Evolutionary conservation across 1,140 invertebrate genomes (phyloP).

Genomic region (Drosophila novamexicana): DNA sequence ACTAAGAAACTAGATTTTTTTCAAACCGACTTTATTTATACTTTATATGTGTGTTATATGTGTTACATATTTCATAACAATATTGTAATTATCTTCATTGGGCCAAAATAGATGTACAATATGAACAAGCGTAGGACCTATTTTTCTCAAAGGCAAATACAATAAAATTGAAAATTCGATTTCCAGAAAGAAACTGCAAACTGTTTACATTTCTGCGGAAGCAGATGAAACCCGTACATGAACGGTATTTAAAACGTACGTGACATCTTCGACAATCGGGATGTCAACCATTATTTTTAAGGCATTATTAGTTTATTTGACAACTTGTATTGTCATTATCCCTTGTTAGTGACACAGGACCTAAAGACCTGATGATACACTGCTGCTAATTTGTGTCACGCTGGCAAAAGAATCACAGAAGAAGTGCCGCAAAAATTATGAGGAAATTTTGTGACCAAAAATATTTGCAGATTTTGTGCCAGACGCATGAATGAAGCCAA

Average conservation of each 20-base stretch:
- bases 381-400: constrained; percentile 42
- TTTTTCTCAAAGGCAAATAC: neutral
- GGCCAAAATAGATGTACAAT: neutral
- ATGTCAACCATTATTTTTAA: constrained; percentile 15
- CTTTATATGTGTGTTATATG: no score
- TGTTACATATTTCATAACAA: neutral
- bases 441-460: constrained; percentile 68
- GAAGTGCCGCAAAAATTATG: constrained; percentile 79
- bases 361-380: constrained; percentile 17
- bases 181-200: constrained; percentile 30
- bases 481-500: constrained; percentile 46
- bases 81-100: neutral
- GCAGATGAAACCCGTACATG: constrained; percentile 43
- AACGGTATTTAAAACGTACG: constrained; percentile 61
- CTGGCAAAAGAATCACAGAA: constrained; percentile 25
- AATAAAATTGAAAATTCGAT: neutral
- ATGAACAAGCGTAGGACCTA: neutral
- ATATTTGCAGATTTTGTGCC: constrained; percentile 64
- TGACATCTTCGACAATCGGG: constrained; percentile 29
- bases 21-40: no score
- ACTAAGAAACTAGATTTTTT: no score
- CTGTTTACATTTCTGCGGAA: constrained; percentile 60
- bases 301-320: constrained; percentile 49
- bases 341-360: constrained; percentile 53
- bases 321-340: constrained; percentile 68